phyloP scores from a whole-genome alignment of 2,888 invertebrate genomes.

The Andrena bucephala region DNA sequence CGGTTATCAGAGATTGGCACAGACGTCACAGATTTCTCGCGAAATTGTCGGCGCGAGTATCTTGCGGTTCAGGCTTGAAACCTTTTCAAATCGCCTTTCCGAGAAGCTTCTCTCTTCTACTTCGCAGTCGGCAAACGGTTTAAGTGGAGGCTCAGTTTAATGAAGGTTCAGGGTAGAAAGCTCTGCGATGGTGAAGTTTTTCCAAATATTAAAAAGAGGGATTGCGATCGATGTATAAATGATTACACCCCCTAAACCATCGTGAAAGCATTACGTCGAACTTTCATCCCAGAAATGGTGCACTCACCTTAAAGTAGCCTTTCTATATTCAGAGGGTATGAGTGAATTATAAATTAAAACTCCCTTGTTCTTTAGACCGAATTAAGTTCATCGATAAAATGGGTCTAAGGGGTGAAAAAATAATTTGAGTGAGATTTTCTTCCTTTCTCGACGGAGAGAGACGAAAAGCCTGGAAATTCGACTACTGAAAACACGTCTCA shows the following conservation, averaged over 20 bases:
- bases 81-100: neutral
- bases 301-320: slow-evolving; percentile 35
- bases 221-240: slow-evolving; percentile 35
- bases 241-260: slow-evolving; percentile 8
- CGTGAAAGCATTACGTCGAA: slow-evolving; percentile 9
- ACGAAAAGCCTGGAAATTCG: slow-evolving; percentile 25
- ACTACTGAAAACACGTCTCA: slow-evolving; percentile 35
- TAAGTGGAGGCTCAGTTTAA: neutral
- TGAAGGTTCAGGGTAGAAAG: too few species aligned
- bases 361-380: neutral
- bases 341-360: slow-evolving; percentile 29
- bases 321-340: slow-evolving; percentile 23
- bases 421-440: neutral
- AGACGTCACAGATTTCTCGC: too few species aligned
- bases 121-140: neutral
- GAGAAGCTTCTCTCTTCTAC: neutral
- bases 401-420: neutral
- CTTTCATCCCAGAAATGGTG: neutral
- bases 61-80: neutral
- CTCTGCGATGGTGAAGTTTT: neutral
- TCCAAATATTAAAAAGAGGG: neutral
- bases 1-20: neutral
- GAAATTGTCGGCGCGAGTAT: too few species aligned
- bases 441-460: neutral
- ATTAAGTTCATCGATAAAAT: neutral